Base-by-base conservation (phyloP, 2,888 invertebrate genomes). In the Epistrophella euchroma region DNA sequence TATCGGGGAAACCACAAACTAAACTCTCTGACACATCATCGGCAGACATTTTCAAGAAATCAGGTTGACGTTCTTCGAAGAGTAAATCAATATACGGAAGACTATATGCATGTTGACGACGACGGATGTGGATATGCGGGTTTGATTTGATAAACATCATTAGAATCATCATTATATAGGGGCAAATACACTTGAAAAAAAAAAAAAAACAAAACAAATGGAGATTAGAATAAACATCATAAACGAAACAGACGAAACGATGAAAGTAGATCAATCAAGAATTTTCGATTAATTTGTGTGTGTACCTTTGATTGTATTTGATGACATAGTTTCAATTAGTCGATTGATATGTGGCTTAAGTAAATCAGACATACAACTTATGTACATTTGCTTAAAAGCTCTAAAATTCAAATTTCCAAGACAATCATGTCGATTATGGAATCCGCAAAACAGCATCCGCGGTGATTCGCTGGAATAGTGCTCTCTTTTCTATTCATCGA, bases 21-120 rank as follows among this genome's bases (percentile, higher is more conserved):
- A 22, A 84, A 79, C 71, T 71, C 37, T 50, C 37, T 35, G 56
- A 71, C 50, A 71, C 74, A 84, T 84, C 83, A 64, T 43, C 50
- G 47, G 32, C 70, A 74, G 79, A 47, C 55, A 10, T 68, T 56
- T 32, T 13, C 5, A 35, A 55, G 76, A 55, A 25, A 47, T 52
- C 47, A 19, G 47, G 28, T 66, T 56, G 50, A 58, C 15, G 50
- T 45, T 25, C 56, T 19, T 52, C 40, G 37, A 32, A 58, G 22
- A 55, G 37, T 52, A 40, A 81, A 75, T 81, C 64, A 62, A 75
- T 80, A 60, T 11, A 50, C 35, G 11, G 5, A 6, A 6, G 22
- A 10, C 19, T n/a, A n/a, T n/a, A n/a, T n/a, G n/a, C n/a, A n/a
- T n/a, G 19, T 6, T 6, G 13, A 35, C 35, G 19, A 58, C 19